Evolutionary conservation across 1,140 invertebrate genomes (phyloP).

Genomic region (Lutraria rhynchaena): DNA sequence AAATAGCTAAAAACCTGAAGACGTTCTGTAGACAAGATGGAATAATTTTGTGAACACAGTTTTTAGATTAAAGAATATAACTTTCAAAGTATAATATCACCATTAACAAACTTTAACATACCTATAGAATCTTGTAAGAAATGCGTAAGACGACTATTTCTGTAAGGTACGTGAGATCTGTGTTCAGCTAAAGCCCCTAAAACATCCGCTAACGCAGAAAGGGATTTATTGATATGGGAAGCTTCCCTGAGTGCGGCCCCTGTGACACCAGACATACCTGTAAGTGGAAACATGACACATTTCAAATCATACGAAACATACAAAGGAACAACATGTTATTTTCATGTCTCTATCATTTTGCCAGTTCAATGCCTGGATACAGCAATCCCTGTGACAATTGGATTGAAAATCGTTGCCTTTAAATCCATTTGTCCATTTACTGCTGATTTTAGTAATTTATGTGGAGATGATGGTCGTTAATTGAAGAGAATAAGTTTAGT

Average conservation of each 20-base stretch:
- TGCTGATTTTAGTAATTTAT: too few species aligned
- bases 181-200: conserved; percentile 79
- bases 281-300: too few species aligned
- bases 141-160: conserved; percentile 95
- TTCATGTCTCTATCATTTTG: too few species aligned
- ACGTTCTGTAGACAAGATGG: background rate
- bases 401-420: too few species aligned
- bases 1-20: background rate
- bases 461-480: too few species aligned
- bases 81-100: background rate
- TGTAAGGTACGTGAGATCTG: conserved; percentile 90
- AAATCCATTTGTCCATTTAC: too few species aligned
- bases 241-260: conserved; percentile 77
- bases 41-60: background rate
- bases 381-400: too few species aligned
- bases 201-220: conserved; percentile 80
- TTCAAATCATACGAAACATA: too few species aligned
- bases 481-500: too few species aligned
- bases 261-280: conserved; percentile 80
- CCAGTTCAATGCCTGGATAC: too few species aligned
- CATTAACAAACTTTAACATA: conserved; percentile 49
- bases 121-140: conserved; percentile 94
- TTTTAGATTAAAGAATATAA: background rate
- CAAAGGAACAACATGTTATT: too few species aligned
- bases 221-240: conserved; percentile 79